phyloP scores from a whole-genome alignment of 2,113 vertebrate species.

The Otis tarda region DNA sequence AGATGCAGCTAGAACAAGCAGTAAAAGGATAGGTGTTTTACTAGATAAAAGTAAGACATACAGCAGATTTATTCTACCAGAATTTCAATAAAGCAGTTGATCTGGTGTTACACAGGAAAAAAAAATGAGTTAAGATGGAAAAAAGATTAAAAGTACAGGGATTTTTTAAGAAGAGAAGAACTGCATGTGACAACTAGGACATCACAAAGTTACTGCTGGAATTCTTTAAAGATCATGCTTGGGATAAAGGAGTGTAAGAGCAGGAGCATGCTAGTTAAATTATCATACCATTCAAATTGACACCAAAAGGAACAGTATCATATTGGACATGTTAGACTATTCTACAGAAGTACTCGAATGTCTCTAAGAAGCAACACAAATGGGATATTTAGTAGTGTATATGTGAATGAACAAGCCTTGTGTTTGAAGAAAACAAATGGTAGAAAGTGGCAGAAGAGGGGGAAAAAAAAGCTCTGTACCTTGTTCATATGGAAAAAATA shows the following conservation, averaged over 20 bases:
- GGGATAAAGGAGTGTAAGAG: not conserved
- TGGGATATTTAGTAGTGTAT: not conserved
- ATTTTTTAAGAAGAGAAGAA: not conserved
- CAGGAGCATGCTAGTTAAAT: not conserved
- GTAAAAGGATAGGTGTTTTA: not conserved
- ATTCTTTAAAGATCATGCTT: not conserved
- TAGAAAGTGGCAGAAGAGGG: not conserved
- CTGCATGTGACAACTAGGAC: not conserved
- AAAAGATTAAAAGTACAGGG: not conserved
- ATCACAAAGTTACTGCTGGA: not conserved
- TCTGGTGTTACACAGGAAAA: not conserved
- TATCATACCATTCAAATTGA: not conserved
- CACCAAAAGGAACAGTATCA: not conserved
- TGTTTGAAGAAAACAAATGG: not conserved
- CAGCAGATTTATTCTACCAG: not conserved
- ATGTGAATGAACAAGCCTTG: not conserved
- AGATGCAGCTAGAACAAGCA: not conserved
- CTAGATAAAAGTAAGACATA: not conserved
- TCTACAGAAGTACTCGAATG: not conserved
- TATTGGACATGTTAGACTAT: not conserved
- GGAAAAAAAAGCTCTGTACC: not conserved
- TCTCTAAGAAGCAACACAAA: not conserved
- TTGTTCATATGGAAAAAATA: not conserved
- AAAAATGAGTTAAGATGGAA: not conserved
- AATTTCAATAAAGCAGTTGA: not conserved